Base-by-base conservation (phyloP, 2,113 vertebrate genomes). In the Hippolais icterina region DNA sequence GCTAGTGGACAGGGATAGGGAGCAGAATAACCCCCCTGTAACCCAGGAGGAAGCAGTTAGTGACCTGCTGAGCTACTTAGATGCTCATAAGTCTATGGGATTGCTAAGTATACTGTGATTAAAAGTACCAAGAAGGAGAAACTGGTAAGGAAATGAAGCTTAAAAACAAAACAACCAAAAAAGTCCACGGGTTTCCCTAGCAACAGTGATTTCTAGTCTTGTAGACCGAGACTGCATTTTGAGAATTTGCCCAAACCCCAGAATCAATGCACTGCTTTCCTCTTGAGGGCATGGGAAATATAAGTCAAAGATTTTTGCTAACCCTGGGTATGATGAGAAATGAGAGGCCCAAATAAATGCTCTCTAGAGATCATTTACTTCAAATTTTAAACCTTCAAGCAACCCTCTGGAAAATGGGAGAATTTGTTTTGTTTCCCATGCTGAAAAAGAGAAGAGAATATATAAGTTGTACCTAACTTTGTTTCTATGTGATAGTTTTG, bases 71-170 rank as follows among this genome's bases (percentile, higher is more conserved):
- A 56, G 41, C 16, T 29, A 6, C 50, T 47, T 10, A 47, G 33
- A 31, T 39, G 63, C 23, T 52, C 35, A 27, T 12, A 20, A 8
- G 13, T 47, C 27, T 10, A 10, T 20, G 27, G 20, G 33, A 31
- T 79, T 60, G 23, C 10, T 84, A 91, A 91, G 72, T 92, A n/a
- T 54, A 44, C 46, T 70, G 47, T 47, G 65, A 82, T 88, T 83
- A 74, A 88, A 92, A 90, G 27, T 74, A 86, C 46, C 0, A 2
- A 77, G 59, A 65, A 91, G 23, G 31, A 94, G 70, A 88, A 82
- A 83, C 57, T 71, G 59, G 37, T 83, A 77, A 96, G 90, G 68
- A 95, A 95, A 93, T 66, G 16, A 94, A 88, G 79, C 50, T 78
- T 88, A 39, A 92, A 87, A 92, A 52, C 53, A 79, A 81, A 93